phyloP scores from a whole-genome alignment of 2,888 invertebrate genomes.

The Rhingia rostrata region DNA sequence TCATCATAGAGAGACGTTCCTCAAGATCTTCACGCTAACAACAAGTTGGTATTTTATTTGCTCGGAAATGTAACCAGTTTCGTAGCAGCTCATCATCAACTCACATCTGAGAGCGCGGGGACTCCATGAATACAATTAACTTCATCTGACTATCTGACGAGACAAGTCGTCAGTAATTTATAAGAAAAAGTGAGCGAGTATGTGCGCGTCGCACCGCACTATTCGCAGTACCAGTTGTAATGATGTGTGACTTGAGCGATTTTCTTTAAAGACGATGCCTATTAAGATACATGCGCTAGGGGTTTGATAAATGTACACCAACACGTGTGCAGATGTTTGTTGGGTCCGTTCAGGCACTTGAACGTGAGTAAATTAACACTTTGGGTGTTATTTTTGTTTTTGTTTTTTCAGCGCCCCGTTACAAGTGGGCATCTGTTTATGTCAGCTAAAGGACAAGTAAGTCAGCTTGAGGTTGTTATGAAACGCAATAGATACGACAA shows the following conservation, averaged over 20 bases:
- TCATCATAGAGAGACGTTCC: not conserved
- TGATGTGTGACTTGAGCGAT: constrained; percentile 47
- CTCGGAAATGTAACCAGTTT: constrained; percentile 52
- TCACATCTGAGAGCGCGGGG: constrained; percentile 28
- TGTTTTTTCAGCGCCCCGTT: not conserved
- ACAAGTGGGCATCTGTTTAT: constrained; percentile 60
- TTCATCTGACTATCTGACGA: constrained; percentile 40
- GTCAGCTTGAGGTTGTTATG: constrained; percentile 26
- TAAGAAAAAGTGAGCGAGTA: constrained; percentile 24
- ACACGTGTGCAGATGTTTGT: not conserved
- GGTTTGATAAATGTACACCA: constrained; percentile 44
- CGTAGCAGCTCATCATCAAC: not conserved
- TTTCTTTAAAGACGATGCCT: constrained; percentile 42
- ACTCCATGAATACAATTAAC: constrained; percentile 59
- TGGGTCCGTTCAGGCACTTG: constrained; percentile 24
- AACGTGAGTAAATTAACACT: constrained; percentile 63
- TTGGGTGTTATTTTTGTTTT: not conserved
- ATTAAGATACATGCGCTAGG: constrained; percentile 14
- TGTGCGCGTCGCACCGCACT: constrained; percentile 27
- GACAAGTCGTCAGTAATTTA: constrained; percentile 71
- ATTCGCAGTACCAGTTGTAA: constrained; percentile 17
- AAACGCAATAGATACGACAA: constrained; percentile 41
- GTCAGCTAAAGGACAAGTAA: constrained; percentile 44
- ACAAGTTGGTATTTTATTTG: constrained; percentile 15
- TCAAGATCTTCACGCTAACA: constrained; percentile 9